Evolutionary conservation across 2,888 invertebrate genomes (phyloP).

Genomic region (Ommatoiulus sabulosus): DNA sequence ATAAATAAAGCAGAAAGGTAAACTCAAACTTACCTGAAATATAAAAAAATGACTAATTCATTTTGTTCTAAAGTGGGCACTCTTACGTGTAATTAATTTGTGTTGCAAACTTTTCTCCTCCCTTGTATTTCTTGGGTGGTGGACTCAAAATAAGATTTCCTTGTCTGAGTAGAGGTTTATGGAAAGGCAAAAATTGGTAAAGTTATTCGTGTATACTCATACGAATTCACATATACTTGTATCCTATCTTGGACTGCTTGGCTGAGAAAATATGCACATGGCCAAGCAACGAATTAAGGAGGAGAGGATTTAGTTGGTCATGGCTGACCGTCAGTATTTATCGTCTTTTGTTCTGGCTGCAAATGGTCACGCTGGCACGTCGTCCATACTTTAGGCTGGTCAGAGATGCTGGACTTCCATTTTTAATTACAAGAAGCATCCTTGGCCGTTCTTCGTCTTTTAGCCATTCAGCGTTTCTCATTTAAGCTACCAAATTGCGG

Average conservation of each 20-base stretch:
- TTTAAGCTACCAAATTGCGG: constrained; percentile 19
- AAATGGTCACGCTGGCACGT: background rate
- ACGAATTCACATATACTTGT: no score
- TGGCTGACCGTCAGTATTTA: background rate
- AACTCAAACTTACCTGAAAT: no score
- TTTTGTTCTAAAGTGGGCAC: no score
- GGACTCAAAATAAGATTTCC: no score
- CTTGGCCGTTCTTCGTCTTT: constrained; percentile 4
- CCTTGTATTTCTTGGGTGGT: no score
- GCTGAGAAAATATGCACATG: background rate
- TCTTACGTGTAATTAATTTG: no score
- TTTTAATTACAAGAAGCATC: constrained; percentile 10
- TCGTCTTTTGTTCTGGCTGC: background rate
- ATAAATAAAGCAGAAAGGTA: no score
- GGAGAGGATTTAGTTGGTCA: background rate
- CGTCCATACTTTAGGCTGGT: background rate
- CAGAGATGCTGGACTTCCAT: background rate
- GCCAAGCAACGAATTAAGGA: background rate
- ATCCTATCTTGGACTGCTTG: background rate
- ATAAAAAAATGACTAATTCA: no score
- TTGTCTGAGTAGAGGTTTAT: no score
- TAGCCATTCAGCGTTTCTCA: constrained; percentile 19
- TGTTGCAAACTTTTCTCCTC: no score
- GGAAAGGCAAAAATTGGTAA: no score
- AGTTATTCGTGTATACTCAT: no score